A percentile compares a stretch with the other conserved stretches of the same genome.
These are phyloP conservation scores for Pempheris klunzingeri DNA, from an alignment of 2,797 vertebrate species.

Conservation along the genomic window DNA sequence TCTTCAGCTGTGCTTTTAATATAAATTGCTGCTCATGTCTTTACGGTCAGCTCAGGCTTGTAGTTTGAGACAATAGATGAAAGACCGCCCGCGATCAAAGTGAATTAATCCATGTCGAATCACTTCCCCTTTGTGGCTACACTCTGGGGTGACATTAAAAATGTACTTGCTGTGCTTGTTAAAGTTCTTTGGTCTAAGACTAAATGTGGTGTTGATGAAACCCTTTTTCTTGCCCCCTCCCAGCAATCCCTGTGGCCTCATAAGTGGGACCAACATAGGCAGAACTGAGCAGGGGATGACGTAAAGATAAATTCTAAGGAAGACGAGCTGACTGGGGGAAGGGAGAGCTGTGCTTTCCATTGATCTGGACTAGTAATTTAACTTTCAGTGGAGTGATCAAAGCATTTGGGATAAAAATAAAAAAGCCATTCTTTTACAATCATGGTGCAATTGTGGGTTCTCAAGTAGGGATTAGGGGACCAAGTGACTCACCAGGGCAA, in stretches of 20 bases:
- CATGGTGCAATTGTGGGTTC: conserved; percentile 78
- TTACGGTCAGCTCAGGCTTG: conserved; percentile 16
- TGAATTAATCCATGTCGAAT: conserved; percentile 33
- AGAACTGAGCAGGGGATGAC: conserved; percentile 32
- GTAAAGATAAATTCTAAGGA: conserved; percentile 39
- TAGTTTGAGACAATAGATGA: conserved; percentile 36
- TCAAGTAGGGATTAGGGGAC: conserved; percentile 65
- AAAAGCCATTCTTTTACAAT: conserved; percentile 76
- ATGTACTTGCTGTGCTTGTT: conserved; percentile 45
- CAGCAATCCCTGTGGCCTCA: conserved; percentile 42
- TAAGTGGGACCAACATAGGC: conserved; percentile 38
- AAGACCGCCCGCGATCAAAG: conserved; percentile 45
- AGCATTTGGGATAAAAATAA: conserved; percentile 72
- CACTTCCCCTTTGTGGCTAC: conserved; percentile 23
- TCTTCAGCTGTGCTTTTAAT: conserved; percentile 10
- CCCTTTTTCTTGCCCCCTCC: conserved; percentile 14
- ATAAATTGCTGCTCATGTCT: background rate
- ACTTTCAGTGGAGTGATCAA: conserved; percentile 69
- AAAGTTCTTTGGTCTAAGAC: conserved; percentile 53
- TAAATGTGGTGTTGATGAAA: conserved; percentile 58
- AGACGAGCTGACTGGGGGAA: conserved; percentile 38
- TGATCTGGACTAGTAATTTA: conserved; percentile 75
- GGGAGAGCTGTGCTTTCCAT: conserved; percentile 61
- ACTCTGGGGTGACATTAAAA: conserved; percentile 46
- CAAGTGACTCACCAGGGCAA: conserved; percentile 78